Evolutionary conservation across 2,797 vertebrate species (phyloP).

Genomic region (Tapera naevia): DNA sequence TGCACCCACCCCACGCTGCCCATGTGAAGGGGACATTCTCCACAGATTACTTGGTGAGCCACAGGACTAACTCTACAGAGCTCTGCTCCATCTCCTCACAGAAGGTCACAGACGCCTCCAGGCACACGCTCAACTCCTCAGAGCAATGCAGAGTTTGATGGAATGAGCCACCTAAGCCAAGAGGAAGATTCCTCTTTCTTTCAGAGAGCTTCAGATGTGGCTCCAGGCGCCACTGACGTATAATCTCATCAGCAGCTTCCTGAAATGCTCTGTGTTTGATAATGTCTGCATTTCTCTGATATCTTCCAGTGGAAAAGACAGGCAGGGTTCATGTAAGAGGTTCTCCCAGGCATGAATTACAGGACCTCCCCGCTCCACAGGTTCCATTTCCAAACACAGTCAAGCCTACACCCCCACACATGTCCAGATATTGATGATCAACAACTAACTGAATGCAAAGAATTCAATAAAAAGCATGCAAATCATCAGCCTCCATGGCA

Average conservation of each 20-base stretch:
- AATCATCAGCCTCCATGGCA: neutral
- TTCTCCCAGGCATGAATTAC: neutral
- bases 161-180: neutral
- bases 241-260: neutral
- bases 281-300: neutral
- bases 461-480: neutral
- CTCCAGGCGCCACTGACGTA: neutral
- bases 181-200: neutral
- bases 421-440: neutral
- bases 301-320: neutral
- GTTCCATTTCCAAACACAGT: neutral
- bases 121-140: neutral
- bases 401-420: neutral
- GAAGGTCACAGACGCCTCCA: neutral
- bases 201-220: neutral
- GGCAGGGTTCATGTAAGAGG: neutral
- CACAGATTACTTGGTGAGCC: neutral
- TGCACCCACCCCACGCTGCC: neutral
- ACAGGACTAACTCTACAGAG: neutral
- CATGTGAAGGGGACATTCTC: neutral
- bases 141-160: neutral
- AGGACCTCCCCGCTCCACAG: neutral
- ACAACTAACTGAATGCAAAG: neutral
- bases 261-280: rapidly evolving
- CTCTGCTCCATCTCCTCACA: neutral